Evolutionary conservation across 2,888 invertebrate genomes (phyloP), one percentile per base, ranked within the genome.

Genomic region (Drosophila neotestacea): DNA sequence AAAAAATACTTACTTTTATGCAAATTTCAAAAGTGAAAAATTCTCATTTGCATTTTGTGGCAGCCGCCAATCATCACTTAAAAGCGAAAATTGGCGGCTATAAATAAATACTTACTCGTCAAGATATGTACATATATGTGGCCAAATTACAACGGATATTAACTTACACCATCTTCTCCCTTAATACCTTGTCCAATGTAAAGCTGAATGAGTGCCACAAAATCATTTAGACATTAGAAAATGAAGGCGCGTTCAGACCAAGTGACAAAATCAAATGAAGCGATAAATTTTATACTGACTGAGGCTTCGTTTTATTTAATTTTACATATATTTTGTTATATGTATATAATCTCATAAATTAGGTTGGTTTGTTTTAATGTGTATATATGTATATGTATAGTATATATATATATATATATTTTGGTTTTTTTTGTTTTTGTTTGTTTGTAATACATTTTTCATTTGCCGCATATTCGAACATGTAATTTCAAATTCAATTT

Each of bases 291-390:
- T 91, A 92, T 92, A 92, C 92, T 92, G 92, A 92, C 92, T 92
- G 92, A 92, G 92, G 92, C 92, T 92, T 92, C 92, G 87, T 91
- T 92, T 91, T 89, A 79, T 89, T 86, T 79, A 84, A 85, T 87
- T 87, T 87, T 81, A 89, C 77, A 77, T 87, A 85, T 81, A 81
- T 69, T 74, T 71, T 81, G 52, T 66, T 69, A 44, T 82, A 66
- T 70, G 59, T 81, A 85, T 88, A 88, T 82, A 85, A 78, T 83
- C 86, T 85, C 85, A 89, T 88, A 89, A 81, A 91, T 91, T 92
- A 88, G 91, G 63, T 73, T 63, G 52, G 41, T 52, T 89, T 90
- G 90, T 59, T 59, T 75, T 30, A 59, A 58, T 76, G 70, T 76
- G 72, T 84, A 70, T 83, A 77, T 76, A 71, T 77, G 30, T 75